These are phyloP conservation scores for Stegostoma tigrinum DNA, from an alignment of 2,113 vertebrate genomes.

Conservation along the genomic window DNA sequence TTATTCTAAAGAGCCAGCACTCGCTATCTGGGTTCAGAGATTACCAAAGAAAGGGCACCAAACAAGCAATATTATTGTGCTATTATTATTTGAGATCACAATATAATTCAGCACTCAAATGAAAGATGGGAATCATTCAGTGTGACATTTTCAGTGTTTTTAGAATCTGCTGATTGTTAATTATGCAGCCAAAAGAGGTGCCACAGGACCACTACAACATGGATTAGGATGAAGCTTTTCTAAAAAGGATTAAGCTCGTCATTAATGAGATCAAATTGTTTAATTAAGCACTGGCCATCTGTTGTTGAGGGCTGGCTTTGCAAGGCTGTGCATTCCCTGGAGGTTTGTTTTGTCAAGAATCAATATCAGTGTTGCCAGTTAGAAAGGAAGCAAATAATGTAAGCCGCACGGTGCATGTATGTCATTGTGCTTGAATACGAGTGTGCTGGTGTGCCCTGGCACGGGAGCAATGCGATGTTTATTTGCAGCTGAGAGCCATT, in stretches of 20 bases:
- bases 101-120: not conserved
- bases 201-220: not conserved
- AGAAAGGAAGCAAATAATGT: not conserved
- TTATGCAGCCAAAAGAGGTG: not conserved
- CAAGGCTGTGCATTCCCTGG: not conserved
- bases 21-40: not conserved
- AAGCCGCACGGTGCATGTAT: not conserved
- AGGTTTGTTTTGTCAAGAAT: slow-evolving; percentile 11
- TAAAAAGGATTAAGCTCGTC: slow-evolving; percentile 22
- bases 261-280: slow-evolving; percentile 35
- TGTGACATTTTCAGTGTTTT: not conserved
- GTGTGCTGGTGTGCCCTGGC: not conserved
- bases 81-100: not conserved
- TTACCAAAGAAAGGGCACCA: not conserved
- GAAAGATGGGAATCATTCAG: not conserved
- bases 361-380: not conserved
- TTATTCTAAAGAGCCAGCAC: not conserved
- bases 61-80: not conserved
- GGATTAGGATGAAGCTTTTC: not conserved
- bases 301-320: not conserved
- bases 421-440: not conserved
- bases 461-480: not conserved
- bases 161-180: not conserved
- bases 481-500: not conserved
- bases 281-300: slow-evolving; percentile 31